Conservation (phyloP, 2,113 vertebrate species). For the Crotalus helleri region DNA sequence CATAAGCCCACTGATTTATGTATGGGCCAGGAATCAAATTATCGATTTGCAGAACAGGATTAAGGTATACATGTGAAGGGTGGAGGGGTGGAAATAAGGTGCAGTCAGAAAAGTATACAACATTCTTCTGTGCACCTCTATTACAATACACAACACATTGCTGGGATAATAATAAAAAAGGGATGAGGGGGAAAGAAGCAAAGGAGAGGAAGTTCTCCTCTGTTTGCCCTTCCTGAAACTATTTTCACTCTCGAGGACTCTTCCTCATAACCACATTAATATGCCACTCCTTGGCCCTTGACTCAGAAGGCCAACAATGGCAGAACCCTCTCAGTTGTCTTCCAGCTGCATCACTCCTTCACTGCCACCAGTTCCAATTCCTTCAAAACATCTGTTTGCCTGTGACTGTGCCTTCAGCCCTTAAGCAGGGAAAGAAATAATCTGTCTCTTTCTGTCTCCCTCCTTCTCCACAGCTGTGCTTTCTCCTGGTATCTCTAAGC, state of each 20-base stretch:
- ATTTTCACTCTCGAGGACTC: neutral
- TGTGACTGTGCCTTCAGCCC: neutral
- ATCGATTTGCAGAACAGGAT: neutral
- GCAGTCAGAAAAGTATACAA: neutral
- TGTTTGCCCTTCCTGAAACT: neutral
- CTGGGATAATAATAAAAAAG: neutral
- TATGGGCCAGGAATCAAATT: neutral
- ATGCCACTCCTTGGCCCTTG: neutral
- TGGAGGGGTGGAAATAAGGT: neutral
- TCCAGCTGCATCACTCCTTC: neutral
- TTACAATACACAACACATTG: neutral
- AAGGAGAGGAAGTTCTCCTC: neutral
- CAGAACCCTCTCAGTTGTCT: neutral
- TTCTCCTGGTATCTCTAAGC: neutral
- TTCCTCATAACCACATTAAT: neutral
- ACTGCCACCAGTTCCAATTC: neutral
- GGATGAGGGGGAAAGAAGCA: neutral
- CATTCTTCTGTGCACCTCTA: neutral
- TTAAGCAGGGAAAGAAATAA: neutral
- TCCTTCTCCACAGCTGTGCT: too few relatives aligned
- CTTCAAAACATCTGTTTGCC: neutral
- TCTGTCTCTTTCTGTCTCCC: neutral
- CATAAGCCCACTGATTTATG: neutral
- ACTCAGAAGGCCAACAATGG: neutral
- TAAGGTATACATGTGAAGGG: neutral